These are phyloP conservation scores for Hyphantria cunea DNA, from an alignment of 1,140 invertebrate species.

Conservation along the genomic window DNA sequence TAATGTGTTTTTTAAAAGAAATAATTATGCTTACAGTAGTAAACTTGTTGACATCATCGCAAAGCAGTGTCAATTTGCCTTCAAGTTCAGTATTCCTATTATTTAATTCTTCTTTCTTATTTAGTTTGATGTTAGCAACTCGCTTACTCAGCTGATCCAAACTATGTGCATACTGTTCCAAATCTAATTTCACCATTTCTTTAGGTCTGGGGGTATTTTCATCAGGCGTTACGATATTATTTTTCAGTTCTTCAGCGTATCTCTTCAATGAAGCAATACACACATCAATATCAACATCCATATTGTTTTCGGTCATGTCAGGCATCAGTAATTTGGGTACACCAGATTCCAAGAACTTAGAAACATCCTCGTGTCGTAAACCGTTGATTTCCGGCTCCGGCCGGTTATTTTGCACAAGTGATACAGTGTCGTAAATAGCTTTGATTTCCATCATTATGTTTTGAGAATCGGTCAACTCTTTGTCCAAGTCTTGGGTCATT, in stretches of 20 bases:
- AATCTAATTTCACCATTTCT: constrained; percentile 46
- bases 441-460: constrained; percentile 62
- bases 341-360: constrained; percentile 49
- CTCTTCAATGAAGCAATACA: constrained; percentile 57
- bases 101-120: constrained; percentile 36
- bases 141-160: constrained; percentile 63
- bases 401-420: constrained; percentile 33
- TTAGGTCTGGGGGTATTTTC: constrained; percentile 29
- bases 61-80: constrained; percentile 54
- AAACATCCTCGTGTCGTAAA: constrained; percentile 47
- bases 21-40: constrained; percentile 60
- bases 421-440: constrained; percentile 52
- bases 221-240: constrained; percentile 37
- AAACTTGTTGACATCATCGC: constrained; percentile 65
- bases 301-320: constrained; percentile 51
- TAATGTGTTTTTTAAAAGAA: too few relatives aligned
- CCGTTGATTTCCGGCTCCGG: constrained; percentile 26
- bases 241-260: constrained; percentile 59
- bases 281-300: constrained; percentile 56
- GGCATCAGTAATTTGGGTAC: constrained; percentile 54
- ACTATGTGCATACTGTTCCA: constrained; percentile 56
- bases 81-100: constrained; percentile 57
- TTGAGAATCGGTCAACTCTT: constrained; percentile 65
- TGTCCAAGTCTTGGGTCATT: constrained; percentile 62
- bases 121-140: constrained; percentile 55